These are phyloP conservation scores for Euleptes europaea DNA, from an alignment of 2,113 vertebrate genomes.

Conservation along the genomic window DNA sequence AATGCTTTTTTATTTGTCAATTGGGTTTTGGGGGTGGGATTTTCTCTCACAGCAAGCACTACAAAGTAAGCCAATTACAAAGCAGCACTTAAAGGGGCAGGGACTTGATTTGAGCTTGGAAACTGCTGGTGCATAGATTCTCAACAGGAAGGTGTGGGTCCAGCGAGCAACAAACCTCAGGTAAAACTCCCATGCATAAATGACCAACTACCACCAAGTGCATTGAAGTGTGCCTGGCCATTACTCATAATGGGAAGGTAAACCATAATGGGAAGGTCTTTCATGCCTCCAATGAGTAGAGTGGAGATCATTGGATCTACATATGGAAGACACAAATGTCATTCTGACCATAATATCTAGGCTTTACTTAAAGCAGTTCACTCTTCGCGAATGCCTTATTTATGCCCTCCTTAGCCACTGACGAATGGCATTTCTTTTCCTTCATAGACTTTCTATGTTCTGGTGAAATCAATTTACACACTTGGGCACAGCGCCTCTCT, in stretches of 20 bases:
- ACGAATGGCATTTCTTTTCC: conserved; percentile 19
- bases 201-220: too few relatives aligned
- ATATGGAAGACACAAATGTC: not conserved
- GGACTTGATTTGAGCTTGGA: too few relatives aligned
- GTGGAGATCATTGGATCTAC: not conserved
- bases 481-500: conserved; percentile 89
- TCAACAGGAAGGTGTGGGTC: too few relatives aligned
- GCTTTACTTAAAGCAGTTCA: not conserved
- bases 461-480: conserved; percentile 88
- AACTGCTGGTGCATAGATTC: too few relatives aligned
- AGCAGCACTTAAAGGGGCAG: too few relatives aligned
- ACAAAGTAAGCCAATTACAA: too few relatives aligned
- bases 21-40: too few relatives aligned
- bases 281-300: not conserved
- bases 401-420: not conserved
- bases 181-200: too few relatives aligned
- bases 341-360: not conserved
- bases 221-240: not conserved
- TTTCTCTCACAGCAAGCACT: too few relatives aligned
- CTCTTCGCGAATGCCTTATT: not conserved
- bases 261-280: too few relatives aligned
- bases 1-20: too few relatives aligned
- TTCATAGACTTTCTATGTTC: conserved; percentile 83
- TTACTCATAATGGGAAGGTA: not conserved
- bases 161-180: too few relatives aligned